These are phyloP conservation scores for Drosophila demipolita DNA, from an alignment of 2,888 invertebrate genomes.

Conservation along the genomic window DNA sequence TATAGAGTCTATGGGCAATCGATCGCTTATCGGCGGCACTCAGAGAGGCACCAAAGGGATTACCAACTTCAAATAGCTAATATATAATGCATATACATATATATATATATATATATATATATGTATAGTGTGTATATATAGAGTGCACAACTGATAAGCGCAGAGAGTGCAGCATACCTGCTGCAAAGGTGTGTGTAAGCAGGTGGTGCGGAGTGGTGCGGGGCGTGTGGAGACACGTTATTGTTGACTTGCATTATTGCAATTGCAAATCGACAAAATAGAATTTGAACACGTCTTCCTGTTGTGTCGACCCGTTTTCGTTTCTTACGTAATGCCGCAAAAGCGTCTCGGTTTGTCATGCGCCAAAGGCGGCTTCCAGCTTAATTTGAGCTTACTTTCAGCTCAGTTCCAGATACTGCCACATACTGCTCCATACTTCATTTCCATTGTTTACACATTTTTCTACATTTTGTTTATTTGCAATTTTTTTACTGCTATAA, in stretches of 20 bases:
- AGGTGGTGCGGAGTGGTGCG: not conserved
- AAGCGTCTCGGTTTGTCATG: conserved; percentile 34
- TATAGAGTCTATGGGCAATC: conserved; percentile 37
- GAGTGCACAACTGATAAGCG: conserved; percentile 17
- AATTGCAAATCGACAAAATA: conserved; percentile 41
- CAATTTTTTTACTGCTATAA: not conserved
- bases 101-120: not conserved
- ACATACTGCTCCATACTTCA: not conserved
- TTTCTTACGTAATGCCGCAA: conserved; percentile 51
- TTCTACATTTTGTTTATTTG: not conserved
- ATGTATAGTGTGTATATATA: not conserved
- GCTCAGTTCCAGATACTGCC: conserved; percentile 23
- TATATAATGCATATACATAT: conserved; percentile 8
- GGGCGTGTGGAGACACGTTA: conserved; percentile 21
- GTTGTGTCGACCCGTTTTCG: conserved; percentile 35
- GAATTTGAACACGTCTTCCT: conserved; percentile 75
- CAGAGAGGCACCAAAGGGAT: conserved; percentile 47
- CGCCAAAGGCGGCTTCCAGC: conserved; percentile 18
- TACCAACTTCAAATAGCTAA: conserved; percentile 48
- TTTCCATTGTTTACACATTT: not conserved
- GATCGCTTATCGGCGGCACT: conserved; percentile 66
- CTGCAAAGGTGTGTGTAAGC: not conserved
- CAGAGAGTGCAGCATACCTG: conserved; percentile 46
- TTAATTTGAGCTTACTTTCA: not conserved
- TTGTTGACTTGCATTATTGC: conserved; percentile 42